Conservation (phyloP, 2,797 vertebrate genomes). For the Buceros bicornis region DNA sequence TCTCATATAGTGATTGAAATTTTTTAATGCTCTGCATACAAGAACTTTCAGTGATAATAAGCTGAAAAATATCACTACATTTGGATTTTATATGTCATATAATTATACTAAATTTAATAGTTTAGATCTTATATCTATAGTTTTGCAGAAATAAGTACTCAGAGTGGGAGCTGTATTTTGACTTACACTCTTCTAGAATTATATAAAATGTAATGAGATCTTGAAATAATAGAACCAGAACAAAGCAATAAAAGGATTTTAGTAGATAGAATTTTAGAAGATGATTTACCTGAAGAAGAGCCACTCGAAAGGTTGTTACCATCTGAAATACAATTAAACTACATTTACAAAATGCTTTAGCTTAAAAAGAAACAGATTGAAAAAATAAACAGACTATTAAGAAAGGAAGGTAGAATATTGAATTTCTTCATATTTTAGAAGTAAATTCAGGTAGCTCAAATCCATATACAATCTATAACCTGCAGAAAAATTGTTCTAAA, state of each 20-base stretch:
- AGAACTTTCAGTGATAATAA: slow-evolving; percentile 18
- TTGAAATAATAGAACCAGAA: slow-evolving; percentile 56
- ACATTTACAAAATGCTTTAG: slow-evolving; percentile 64
- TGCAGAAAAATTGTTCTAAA: background rate
- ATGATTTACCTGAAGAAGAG: slow-evolving; percentile 76
- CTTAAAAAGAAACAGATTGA: slow-evolving; percentile 19
- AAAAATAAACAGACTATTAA: slow-evolving; percentile 38
- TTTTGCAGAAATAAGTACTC: slow-evolving; percentile 40
- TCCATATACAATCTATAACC: background rate
- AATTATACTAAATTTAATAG: slow-evolving; percentile 47
- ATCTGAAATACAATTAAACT: slow-evolving; percentile 80
- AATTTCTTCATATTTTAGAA: slow-evolving; percentile 8
- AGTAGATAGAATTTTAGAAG: slow-evolving; percentile 54
- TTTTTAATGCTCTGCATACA: background rate
- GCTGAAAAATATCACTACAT: slow-evolving; percentile 5
- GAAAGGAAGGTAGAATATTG: background rate
- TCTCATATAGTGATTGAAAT: background rate
- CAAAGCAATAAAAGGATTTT: slow-evolving; percentile 49
- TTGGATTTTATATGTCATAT: slow-evolving; percentile 32
- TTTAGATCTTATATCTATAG: slow-evolving; percentile 19
- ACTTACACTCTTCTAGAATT: slow-evolving; percentile 14
- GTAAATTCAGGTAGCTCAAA: background rate
- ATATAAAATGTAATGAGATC: slow-evolving; percentile 54
- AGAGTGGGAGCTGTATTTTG: slow-evolving; percentile 21
- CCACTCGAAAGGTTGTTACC: slow-evolving; percentile 76